Base-by-base conservation (phyloP, 2,113 vertebrate species). In the Takifugu bimaculatus region DNA sequence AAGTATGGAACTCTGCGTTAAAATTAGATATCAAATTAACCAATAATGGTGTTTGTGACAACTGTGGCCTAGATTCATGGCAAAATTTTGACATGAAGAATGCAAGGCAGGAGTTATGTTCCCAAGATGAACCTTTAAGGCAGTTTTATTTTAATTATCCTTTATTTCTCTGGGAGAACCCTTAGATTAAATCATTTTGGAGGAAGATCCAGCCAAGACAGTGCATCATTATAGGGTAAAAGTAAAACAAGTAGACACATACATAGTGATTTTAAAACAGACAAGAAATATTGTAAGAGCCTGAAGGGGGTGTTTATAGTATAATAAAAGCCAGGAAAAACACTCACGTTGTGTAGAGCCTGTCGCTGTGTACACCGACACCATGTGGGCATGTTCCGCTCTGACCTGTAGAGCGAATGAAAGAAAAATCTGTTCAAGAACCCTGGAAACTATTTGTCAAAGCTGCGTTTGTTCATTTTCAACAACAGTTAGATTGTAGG, bases 341-440 rank as follows among this genome's bases (percentile, higher is more conserved):
- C 45, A 86, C 84, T 87, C 68, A 92, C 91, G 39, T 85, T 89
- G 88, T 61, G 90, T 84, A 13, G 90, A 87, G 65, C 82, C 82
- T 1, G 90, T 84, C 43, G 86, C 81, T 1, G 90, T 83, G 83
- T 91, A 91, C 26, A 76, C 54, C 0, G 90, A 83, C 63, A 83
- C 65, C 72, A 85, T 65, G 3, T 48, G 72, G 14, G 67, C 35
- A 49, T 90, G 85, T 65, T 92, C 90, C 1, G 81, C 67, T 74
- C 88, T 81, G 55, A 91, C 91, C 91, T 92, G 70, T 4, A 65
- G 4, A 66, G 43, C 26, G 14, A 56, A 0, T 44, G 39, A 47
- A 50, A 0, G 52, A 15, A 54, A 54, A 43, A 0, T 2, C 47
- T 6, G 10, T 55, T 48, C 9, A 68, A n/a, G 26, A 60, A 42